phyloP scores from a whole-genome alignment of 2,113 vertebrate species.

The Epinephelus lanceolatus region DNA sequence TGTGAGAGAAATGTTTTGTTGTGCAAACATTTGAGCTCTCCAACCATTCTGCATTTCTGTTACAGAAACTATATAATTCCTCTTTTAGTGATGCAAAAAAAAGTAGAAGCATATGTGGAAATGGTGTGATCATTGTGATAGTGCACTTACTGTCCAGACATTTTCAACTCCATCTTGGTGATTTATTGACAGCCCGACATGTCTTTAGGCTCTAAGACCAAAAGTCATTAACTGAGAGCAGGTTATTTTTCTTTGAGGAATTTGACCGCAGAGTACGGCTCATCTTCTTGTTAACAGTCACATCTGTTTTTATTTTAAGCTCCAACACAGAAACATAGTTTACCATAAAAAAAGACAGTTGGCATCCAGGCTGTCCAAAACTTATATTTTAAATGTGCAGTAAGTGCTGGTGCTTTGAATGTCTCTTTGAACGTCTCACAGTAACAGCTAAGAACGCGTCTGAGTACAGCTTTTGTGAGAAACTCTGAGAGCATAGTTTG shows the following conservation, averaged over 20 bases:
- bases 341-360: slow-evolving; percentile 4
- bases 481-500: background rate
- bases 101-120: background rate
- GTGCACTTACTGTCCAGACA: slow-evolving; percentile 25
- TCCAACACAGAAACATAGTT: slow-evolving; percentile 10
- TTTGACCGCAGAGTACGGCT: slow-evolving; percentile 22
- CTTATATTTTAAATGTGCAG: background rate
- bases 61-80: background rate
- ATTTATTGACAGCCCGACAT: slow-evolving; percentile 29
- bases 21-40: slow-evolving; percentile 2
- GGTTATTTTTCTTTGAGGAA: slow-evolving; percentile 49
- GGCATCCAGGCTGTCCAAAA: background rate
- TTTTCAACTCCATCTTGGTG: slow-evolving; percentile 1
- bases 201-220: slow-evolving; percentile 27
- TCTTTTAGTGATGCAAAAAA: slow-evolving; percentile 4
- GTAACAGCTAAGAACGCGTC: background rate
- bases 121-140: slow-evolving; percentile 7
- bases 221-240: slow-evolving; percentile 22
- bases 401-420: background rate
- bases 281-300: slow-evolving; percentile 43
- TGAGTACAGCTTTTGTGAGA: background rate
- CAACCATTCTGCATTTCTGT: background rate
- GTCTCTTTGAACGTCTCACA: slow-evolving; percentile 3
- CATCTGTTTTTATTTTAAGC: slow-evolving; percentile 56
- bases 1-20: slow-evolving; percentile 22